Percentiles rank a stretch among this genome's conserved stretches.
These are phyloP conservation scores for Spheniscus mendiculus DNA, from an alignment of 2,113 vertebrate genomes.

Conservation along the genomic window DNA sequence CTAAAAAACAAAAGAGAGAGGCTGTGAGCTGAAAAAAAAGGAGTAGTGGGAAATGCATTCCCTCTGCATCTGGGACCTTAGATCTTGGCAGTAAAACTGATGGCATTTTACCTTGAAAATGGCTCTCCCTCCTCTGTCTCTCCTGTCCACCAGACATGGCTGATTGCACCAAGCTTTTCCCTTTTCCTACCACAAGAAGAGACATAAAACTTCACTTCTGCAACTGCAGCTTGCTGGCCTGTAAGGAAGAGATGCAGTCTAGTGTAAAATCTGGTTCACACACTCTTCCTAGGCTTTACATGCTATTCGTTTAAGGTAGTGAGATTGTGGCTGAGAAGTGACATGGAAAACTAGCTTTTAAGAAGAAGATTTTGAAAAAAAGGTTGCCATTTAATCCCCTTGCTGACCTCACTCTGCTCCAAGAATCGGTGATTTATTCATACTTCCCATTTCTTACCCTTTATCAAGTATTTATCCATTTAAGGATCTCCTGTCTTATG, in stretches of 20 bases:
- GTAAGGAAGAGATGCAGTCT: not conserved
- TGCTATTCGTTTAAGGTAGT: not conserved
- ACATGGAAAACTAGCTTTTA: not conserved
- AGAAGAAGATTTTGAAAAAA: not conserved
- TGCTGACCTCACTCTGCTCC: not conserved
- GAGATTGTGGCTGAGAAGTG: not conserved
- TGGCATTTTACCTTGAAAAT: not conserved
- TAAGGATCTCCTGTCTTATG: not conserved
- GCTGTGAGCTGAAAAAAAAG: not conserved
- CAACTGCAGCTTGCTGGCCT: not conserved
- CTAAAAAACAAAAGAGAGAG: slow-evolving; percentile 27
- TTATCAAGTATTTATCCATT: not conserved
- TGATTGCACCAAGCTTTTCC: not conserved
- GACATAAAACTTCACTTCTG: not conserved
- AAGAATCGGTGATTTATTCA: not conserved
- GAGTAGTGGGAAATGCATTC: not conserved
- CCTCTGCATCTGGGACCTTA: not conserved
- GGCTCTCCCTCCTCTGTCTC: not conserved
- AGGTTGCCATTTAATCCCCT: not conserved
- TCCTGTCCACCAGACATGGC: not conserved
- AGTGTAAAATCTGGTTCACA: not conserved
- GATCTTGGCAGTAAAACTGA: not conserved
- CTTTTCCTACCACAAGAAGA: not conserved
- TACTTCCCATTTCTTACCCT: not conserved
- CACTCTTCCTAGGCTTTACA: not conserved